Conservation (phyloP, 2,888 invertebrate species). For the Venustoraphidia nigricollis region DNA sequence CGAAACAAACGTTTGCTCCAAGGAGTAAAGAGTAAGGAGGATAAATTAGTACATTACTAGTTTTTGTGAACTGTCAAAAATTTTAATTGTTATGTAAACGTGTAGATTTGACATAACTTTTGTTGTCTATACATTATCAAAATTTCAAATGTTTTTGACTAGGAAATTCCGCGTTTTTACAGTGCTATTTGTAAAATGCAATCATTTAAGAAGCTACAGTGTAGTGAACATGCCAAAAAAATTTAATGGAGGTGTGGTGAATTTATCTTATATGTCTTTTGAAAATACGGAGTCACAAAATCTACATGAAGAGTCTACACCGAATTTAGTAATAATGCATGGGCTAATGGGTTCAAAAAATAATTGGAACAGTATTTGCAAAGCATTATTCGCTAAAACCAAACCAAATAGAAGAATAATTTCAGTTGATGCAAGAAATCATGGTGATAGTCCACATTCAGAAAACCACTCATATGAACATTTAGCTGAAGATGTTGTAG, state of each 20-base stretch:
- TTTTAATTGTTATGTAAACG: too few relatives aligned
- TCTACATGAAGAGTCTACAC: constrained; percentile 19
- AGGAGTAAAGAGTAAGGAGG: too few relatives aligned
- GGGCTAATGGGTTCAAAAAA: constrained; percentile 75
- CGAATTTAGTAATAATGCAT: constrained; percentile 72
- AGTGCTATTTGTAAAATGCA: not conserved
- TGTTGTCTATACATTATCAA: too few relatives aligned
- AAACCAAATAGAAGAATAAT: constrained; percentile 54
- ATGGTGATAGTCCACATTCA: constrained; percentile 83
- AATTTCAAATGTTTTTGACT: too few relatives aligned
- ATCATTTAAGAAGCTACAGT: not conserved
- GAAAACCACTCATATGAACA: constrained; percentile 53
- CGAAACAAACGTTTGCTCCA: too few relatives aligned
- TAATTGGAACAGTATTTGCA: constrained; percentile 74
- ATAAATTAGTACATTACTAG: too few relatives aligned
- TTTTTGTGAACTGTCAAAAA: too few relatives aligned
- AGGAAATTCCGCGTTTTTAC: not conserved
- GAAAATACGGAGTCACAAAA: constrained; percentile 33
- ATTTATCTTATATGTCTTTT: constrained; percentile 51
- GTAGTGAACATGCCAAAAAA: not conserved
- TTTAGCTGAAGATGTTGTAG: constrained; percentile 58
- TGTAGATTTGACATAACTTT: too few relatives aligned
- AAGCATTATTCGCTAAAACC: constrained; percentile 46
- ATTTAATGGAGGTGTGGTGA: constrained; percentile 27
- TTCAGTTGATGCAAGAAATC: constrained; percentile 81